Evolutionary conservation across 2,888 invertebrate species (phyloP).

Genomic region (Eupsilia transversa): DNA sequence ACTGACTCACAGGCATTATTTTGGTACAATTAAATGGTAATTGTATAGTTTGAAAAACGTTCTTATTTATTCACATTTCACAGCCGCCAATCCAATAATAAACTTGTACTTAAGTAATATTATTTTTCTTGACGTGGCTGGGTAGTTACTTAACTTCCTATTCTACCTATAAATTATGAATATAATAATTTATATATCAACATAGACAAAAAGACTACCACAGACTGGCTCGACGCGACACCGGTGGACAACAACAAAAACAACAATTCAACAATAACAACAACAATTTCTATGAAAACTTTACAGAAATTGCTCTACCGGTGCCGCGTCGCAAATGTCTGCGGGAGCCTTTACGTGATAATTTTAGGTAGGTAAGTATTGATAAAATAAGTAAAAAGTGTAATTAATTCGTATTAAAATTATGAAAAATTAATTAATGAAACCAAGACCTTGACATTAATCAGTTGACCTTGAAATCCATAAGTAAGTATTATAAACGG

Average conservation of each 20-base stretch:
- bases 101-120: conserved; percentile 1
- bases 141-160: not conserved
- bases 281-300: no score
- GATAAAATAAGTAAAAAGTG: not conserved
- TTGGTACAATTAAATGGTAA: not conserved
- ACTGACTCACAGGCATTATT: not conserved
- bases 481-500: not conserved
- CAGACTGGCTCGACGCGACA: no score
- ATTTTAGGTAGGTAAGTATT: not conserved
- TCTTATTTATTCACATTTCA: not conserved
- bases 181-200: not conserved
- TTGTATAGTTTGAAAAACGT: not conserved
- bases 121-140: conserved; percentile 5
- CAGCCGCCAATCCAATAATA: no score
- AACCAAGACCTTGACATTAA: conserved; percentile 19
- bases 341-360: no score
- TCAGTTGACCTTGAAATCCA: conserved; percentile 19
- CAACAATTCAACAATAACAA: no score
- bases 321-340: no score
- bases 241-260: no score
- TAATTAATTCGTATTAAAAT: not conserved
- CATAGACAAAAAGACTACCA: no score
- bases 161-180: not conserved
- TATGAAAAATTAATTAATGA: not conserved
- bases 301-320: no score